These are phyloP conservation scores for Isurus oxyrinchus DNA, from an alignment of 2,113 vertebrate species.

Conservation along the genomic window DNA sequence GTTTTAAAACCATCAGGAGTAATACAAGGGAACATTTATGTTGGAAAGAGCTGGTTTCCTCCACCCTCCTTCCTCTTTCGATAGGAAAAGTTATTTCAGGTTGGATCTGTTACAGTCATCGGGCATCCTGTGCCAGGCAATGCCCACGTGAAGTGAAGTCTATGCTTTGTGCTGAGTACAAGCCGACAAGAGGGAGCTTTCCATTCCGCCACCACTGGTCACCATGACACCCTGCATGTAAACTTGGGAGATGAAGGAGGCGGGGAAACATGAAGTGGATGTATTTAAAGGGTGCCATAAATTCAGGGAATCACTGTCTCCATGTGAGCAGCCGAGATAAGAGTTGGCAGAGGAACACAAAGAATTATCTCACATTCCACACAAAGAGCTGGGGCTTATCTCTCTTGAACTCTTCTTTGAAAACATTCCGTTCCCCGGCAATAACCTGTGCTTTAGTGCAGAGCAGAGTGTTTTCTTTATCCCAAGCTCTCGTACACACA, in stretches of 20 bases:
- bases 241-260: not conserved
- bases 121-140: not conserved
- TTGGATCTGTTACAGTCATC: not conserved
- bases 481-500: not conserved
- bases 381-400: constrained; percentile 23
- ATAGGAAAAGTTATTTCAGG: not conserved
- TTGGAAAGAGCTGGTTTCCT: not conserved
- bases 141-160: not conserved
- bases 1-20: not conserved
- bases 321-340: not conserved
- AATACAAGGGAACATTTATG: not conserved
- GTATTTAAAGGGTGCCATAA: not conserved
- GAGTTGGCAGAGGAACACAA: not conserved
- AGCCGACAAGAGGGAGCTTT: not conserved
- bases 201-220: not conserved
- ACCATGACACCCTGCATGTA: not conserved
- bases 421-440: constrained; percentile 1
- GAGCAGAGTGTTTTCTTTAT: constrained; percentile 13
- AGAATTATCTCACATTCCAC: not conserved
- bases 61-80: not conserved
- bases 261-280: not conserved
- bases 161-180: not conserved
- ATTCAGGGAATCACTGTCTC: not conserved
- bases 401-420: not conserved
- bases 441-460: not conserved